These are phyloP conservation scores for Ciona savignyi DNA, from an alignment of 23 tunicate genomes.

Conservation along the genomic window DNA sequence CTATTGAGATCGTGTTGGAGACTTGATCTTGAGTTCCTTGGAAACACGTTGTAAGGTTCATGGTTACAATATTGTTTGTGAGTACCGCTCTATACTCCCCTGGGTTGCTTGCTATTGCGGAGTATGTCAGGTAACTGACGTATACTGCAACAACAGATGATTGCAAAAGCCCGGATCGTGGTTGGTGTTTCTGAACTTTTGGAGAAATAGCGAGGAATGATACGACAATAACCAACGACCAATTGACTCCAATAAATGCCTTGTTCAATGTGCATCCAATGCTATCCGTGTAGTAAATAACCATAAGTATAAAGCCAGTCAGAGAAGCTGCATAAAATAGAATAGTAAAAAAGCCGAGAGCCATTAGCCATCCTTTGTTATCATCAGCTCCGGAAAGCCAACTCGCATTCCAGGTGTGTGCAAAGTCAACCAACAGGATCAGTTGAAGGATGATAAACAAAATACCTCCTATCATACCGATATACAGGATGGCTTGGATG, in stretches of 20 bases:
- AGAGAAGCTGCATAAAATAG: constrained; percentile 22
- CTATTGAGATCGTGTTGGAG: constrained; percentile 37
- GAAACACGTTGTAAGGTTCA: constrained; percentile 15
- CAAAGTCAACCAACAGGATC: constrained; percentile 87
- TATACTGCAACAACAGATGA: constrained; percentile 78
- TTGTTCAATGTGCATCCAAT: constrained; percentile 71
- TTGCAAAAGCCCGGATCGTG: constrained; percentile 78
- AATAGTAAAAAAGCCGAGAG: constrained; percentile 17
- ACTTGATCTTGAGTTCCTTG: constrained; percentile 25
- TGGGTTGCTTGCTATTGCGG: constrained; percentile 85
- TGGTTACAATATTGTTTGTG: not conserved
- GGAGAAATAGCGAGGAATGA: constrained; percentile 80
- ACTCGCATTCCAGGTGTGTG: constrained; percentile 78
- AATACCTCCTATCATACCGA: constrained; percentile 93
- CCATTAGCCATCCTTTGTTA: constrained; percentile 43
- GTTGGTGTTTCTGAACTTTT: constrained; percentile 82
- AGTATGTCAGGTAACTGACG: constrained; percentile 82
- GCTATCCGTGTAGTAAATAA: constrained; percentile 38
- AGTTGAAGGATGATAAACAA: constrained; percentile 86
- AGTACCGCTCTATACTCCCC: constrained; percentile 8
- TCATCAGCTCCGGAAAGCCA: constrained; percentile 46
- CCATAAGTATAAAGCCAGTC: constrained; percentile 26
- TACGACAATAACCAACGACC: constrained; percentile 32
- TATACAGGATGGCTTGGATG: constrained; percentile 24
- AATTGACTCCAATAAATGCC: constrained; percentile 78